A percentile compares a stretch with the other conserved stretches of the same genome.
phyloP scores from a whole-genome alignment of 2,113 vertebrate species.

The Malurus cyaneus region DNA sequence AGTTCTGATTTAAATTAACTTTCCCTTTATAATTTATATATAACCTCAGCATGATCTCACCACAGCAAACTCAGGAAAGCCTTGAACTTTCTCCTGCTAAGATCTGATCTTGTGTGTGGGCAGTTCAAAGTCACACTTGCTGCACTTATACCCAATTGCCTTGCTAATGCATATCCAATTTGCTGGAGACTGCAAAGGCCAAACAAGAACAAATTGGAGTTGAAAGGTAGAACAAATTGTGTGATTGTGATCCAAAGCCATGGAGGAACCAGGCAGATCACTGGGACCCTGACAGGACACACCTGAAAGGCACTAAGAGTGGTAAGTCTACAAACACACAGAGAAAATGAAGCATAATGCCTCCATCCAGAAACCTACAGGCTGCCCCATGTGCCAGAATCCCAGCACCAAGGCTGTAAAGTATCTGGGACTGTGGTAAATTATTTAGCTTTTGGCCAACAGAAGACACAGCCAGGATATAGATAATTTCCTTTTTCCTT shows the following conservation, averaged over 20 bases:
- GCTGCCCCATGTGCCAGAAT: background rate
- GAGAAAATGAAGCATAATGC: background rate
- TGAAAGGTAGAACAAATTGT: background rate
- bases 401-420: background rate
- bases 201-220: background rate
- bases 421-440: background rate
- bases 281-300: background rate
- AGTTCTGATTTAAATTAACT: background rate
- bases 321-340: background rate
- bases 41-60: background rate
- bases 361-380: background rate
- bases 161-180: background rate
- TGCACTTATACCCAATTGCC: background rate
- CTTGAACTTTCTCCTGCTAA: background rate
- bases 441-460: background rate
- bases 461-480: background rate
- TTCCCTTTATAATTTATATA: background rate
- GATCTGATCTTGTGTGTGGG: background rate
- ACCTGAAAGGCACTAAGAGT: background rate
- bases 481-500: background rate
- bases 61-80: background rate
- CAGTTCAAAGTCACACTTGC: constrained; percentile 5
- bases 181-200: background rate
- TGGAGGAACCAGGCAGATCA: background rate
- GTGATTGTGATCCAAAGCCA: background rate